These are phyloP conservation scores for Ophion obscuratus DNA, from an alignment of 2,888 invertebrate species.

Conservation along the genomic window DNA sequence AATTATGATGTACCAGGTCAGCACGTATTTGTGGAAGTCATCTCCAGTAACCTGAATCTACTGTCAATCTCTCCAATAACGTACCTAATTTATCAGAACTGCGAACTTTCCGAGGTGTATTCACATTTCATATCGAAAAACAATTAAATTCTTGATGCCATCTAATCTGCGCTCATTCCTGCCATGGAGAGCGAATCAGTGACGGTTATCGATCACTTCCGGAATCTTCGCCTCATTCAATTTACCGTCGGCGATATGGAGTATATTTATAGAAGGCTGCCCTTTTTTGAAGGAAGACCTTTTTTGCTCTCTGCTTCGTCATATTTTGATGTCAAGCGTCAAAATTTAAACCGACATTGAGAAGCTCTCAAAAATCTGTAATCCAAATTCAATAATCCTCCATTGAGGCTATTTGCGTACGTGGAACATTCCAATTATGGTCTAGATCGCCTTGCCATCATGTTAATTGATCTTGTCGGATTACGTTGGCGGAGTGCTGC, in stretches of 20 bases:
- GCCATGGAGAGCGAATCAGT: neutral
- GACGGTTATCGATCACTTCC: conserved; percentile 22
- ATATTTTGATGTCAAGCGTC: no score
- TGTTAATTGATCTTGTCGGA: neutral
- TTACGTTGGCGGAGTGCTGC: neutral
- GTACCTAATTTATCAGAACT: no score
- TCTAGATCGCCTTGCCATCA: neutral
- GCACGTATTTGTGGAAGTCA: no score
- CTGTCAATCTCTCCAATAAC: no score
- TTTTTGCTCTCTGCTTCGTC: no score
- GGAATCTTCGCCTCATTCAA: neutral
- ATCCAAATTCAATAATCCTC: neutral
- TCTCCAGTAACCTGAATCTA: neutral
- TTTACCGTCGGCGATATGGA: neutral
- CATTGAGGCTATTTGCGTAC: neutral
- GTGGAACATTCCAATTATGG: neutral
- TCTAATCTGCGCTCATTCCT: neutral
- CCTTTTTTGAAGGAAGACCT: neutral
- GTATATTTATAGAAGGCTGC: neutral
- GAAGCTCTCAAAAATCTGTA: neutral
- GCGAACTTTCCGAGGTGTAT: neutral
- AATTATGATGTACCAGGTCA: no score
- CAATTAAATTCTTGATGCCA: conserved; percentile 12
- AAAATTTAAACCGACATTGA: neutral
- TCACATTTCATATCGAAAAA: conserved; percentile 20